These are phyloP conservation scores for Chrysoperla carnea DNA, from an alignment of 1,140 invertebrate species.

Conservation along the genomic window DNA sequence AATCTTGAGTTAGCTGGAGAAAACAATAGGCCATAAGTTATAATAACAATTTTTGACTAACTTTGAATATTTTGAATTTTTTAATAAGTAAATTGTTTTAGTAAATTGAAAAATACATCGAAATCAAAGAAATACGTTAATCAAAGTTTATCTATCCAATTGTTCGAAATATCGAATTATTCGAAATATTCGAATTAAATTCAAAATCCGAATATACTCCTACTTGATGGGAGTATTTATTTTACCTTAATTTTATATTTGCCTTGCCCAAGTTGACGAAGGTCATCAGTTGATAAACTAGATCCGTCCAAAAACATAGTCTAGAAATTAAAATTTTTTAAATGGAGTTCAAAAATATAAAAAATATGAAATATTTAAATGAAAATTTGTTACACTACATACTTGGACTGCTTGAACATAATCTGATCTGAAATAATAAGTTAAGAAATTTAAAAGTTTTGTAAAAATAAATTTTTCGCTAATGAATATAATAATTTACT, in stretches of 20 bases:
- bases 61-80: background rate
- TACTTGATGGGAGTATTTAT: no score
- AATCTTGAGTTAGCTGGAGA: slow-evolving; percentile 30
- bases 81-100: background rate
- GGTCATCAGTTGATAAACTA: slow-evolving; percentile 35
- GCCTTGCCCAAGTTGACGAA: slow-evolving; percentile 36
- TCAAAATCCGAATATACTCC: no score
- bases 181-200: no score
- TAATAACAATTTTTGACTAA: background rate
- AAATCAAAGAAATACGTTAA: background rate
- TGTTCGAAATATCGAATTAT: background rate
- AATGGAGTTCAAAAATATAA: background rate
- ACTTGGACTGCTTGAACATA: background rate
- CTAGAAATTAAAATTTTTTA: slow-evolving; percentile 18
- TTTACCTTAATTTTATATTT: slow-evolving; percentile 36
- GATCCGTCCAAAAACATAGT: slow-evolving; percentile 36
- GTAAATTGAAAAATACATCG: background rate
- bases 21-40: background rate
- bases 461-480: background rate
- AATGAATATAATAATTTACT: background rate
- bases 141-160: background rate
- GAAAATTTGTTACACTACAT: background rate
- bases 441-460: background rate
- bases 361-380: background rate
- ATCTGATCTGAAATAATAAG: background rate